These are phyloP conservation scores for Anas georgica DNA, from an alignment of 2,797 vertebrate genomes.

Conservation along the genomic window DNA sequence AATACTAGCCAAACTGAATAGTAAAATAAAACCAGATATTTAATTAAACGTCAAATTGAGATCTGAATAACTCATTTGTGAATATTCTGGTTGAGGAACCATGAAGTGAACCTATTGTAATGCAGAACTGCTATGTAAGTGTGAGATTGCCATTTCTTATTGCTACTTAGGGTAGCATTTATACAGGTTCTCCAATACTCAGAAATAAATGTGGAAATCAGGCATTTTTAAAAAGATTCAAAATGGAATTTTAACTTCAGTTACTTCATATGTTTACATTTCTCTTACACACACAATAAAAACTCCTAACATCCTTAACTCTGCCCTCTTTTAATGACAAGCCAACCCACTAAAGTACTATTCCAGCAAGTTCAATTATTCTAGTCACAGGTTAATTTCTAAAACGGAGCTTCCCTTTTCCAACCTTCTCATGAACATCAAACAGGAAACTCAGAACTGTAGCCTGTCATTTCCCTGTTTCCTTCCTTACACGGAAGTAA, in stretches of 20 bases:
- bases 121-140: neutral
- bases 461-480: neutral
- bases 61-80: neutral
- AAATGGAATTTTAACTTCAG: neutral
- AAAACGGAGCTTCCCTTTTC: neutral
- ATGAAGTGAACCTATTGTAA: neutral
- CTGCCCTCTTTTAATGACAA: neutral
- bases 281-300: neutral
- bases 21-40: neutral
- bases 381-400: neutral
- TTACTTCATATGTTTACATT: neutral
- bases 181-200: neutral
- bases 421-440: neutral
- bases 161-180: neutral
- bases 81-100: neutral
- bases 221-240: neutral
- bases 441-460: neutral
- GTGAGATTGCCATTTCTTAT: rapidly evolving
- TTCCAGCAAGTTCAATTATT: neutral
- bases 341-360: neutral
- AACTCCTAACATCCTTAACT: neutral
- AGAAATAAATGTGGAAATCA: neutral
- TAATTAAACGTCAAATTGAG: neutral
- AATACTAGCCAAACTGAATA: neutral
- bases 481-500: neutral